Evolutionary conservation across 2,888 invertebrate species (phyloP), one percentile per base, ranked within the genome.

Genomic region (Himalopsyche kuldschensis): DNA sequence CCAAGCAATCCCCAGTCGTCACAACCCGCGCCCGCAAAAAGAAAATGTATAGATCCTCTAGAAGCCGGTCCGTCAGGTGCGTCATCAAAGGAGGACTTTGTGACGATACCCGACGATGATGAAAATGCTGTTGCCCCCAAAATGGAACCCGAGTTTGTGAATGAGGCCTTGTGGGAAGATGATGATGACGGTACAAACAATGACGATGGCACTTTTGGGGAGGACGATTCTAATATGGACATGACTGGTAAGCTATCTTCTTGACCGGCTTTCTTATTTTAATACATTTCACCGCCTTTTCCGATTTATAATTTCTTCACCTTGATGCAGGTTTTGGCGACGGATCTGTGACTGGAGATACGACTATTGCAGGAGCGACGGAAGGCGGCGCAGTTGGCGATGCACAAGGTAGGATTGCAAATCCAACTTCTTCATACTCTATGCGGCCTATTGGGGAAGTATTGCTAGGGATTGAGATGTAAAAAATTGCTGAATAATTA

Each of bases 61-160:
- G 94, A 94, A 90, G 92, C 92, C 77, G 83, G 94, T 93, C 87
- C 92, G 93, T 15, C 93, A 24, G 93, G 92, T 88, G 92, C 90
- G 35, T 88, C 82, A 88, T 91, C 91, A 78, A 93, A 92, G 89
- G 91, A 92, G 63, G 91, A 92, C 88, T 92, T 91, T 86, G 91
- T 92, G 2, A 92, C 92, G 88, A 92, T 92, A 90, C 91, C 91
- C 0, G 92, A 92, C 86, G 91, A 92, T 86, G 92, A 92, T 89
- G 91, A 92, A 35, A 92, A 92, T 86, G 92, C 93, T 85, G 91
- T 94, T 86, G 93, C 94, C 87, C 94, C 94, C 35, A 94, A 94
- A 93, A 93, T 94, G 89, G 94, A 94, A 92, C 94, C 94, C 0
- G 94, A 94, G 90, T 94, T 94, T 89, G 91, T 92, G 75, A 94